Base-by-base conservation (phyloP, 2,797 vertebrate species). In the Falco concolor region DNA sequence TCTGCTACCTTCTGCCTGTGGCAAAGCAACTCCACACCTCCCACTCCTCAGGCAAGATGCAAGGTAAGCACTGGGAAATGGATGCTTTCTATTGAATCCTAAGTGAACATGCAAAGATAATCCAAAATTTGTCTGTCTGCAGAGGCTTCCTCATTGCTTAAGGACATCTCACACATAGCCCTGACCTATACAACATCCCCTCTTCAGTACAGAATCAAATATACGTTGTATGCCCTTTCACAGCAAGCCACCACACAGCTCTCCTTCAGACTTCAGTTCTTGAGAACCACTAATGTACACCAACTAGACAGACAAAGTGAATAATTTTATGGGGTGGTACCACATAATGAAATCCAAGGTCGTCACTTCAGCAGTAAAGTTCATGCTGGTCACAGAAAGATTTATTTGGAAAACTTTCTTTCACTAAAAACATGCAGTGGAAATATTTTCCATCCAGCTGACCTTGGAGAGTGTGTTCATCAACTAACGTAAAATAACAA, bases 361-460 rank as follows among this genome's bases (percentile, higher is more conserved):
- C 73, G 53, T 73, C 52, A 10, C 70, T 91, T 89, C 54, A 77
- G 53, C 68, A 70, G 49, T n/a, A 49, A 69, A 90, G 44, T 69
- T 78, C 49, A 69, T 15, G 28, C 67, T 87, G 44, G 61, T 38
- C 63, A 83, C 25, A 42, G 36, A 53, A 91, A 83, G 92, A 88
- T 94, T 86, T 79, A 94, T 89, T 75, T 90, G 65, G 64, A 96
- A 93, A 94, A 54, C 50, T 40, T 57, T 64, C 32, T 76, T 87
- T 72, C 59, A 79, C 72, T 84, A 60, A 81, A 87, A 79, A 81
- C 42, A 80, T 6, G 73, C 78, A 63, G 64, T 78, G 54, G 36
- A 89, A 97, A 86, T 73, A 94, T 73, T 95, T 95, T 94, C 85
- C 95, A 84, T 49, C 23, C 50, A 84, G 44, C 56, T 89, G 91